Percentiles rank a stretch among this genome's conserved stretches.
phyloP scores from a whole-genome alignment of 2,888 invertebrate species.

The Drosophila neonasuta region DNA sequence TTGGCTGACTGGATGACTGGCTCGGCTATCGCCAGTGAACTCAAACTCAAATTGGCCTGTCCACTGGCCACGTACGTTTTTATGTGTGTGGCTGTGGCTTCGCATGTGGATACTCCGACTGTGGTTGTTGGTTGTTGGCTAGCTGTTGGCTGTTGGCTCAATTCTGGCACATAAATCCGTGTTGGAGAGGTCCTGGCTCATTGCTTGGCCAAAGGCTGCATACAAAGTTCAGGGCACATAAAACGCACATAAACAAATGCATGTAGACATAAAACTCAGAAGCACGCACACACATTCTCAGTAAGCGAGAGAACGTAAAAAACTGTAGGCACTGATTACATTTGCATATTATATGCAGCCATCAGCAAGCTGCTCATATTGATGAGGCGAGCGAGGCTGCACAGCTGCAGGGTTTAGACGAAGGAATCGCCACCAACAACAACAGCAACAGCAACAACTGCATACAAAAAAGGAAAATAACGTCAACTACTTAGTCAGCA shows the following conservation, averaged over 20 bases:
- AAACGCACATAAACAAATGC: slow-evolving; percentile 73
- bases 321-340: slow-evolving; percentile 73
- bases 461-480: slow-evolving; percentile 1
- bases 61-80: slow-evolving; percentile 41
- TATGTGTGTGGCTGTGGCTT: slow-evolving; percentile 13
- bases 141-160: slow-evolving; percentile 15
- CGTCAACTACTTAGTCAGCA: slow-evolving; percentile 26
- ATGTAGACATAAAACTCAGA: slow-evolving; percentile 59
- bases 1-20: not conserved
- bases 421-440: slow-evolving; percentile 3
- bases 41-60: slow-evolving; percentile 39
- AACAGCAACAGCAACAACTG: slow-evolving; percentile 1
- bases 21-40: slow-evolving; percentile 13
- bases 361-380: slow-evolving; percentile 41
- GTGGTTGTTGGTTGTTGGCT: slow-evolving; percentile 6
- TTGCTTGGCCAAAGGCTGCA: slow-evolving; percentile 33
- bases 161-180: slow-evolving; percentile 42
- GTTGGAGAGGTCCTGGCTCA: slow-evolving; percentile 22
- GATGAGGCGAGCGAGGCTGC: slow-evolving; percentile 53
- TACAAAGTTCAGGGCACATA: slow-evolving; percentile 66
- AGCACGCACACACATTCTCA: slow-evolving; percentile 44
- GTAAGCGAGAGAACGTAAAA: slow-evolving; percentile 40
- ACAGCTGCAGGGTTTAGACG: slow-evolving; percentile 35
- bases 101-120: not conserved
- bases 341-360: slow-evolving; percentile 69